Evolutionary conservation across 1,140 invertebrate genomes (phyloP).

Genomic region (Drosophila sechellia): DNA sequence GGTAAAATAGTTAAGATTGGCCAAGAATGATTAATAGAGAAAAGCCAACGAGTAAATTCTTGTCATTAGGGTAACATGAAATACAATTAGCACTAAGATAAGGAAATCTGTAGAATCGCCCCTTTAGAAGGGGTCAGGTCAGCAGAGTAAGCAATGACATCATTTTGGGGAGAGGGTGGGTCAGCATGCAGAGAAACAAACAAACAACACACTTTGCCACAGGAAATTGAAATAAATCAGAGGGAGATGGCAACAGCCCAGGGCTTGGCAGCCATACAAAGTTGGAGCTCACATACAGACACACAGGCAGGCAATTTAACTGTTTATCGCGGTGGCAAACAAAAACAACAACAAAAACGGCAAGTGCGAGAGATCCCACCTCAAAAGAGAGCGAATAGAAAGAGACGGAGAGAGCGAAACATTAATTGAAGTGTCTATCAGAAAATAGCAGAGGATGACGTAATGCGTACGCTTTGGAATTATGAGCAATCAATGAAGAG

Average conservation of each 20-base stretch:
- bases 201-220: constrained; percentile 44
- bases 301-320: constrained; percentile 61
- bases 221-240: constrained; percentile 51
- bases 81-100: not conserved
- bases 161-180: constrained; percentile 55
- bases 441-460: constrained; percentile 81
- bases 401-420: constrained; percentile 33
- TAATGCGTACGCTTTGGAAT: constrained; percentile 70
- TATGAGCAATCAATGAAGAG: constrained; percentile 59
- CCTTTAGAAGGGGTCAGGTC: constrained; percentile 25
- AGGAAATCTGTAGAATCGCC: not conserved
- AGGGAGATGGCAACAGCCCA: constrained; percentile 10
- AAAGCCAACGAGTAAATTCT: not conserved
- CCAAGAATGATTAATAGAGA: not conserved
- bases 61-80: not conserved
- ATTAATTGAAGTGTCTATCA: constrained; percentile 83
- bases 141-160: constrained; percentile 51
- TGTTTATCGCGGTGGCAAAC: constrained; percentile 69
- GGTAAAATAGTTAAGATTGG: not conserved
- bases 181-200: constrained; percentile 37
- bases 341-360: constrained; percentile 57
- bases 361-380: constrained; percentile 9
- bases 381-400: constrained; percentile 18
- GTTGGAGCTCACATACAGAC: constrained; percentile 15
- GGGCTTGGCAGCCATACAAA: constrained; percentile 62